Conservation (phyloP, 2,888 invertebrate species). For the Caenorhabditis imperialis region DNA sequence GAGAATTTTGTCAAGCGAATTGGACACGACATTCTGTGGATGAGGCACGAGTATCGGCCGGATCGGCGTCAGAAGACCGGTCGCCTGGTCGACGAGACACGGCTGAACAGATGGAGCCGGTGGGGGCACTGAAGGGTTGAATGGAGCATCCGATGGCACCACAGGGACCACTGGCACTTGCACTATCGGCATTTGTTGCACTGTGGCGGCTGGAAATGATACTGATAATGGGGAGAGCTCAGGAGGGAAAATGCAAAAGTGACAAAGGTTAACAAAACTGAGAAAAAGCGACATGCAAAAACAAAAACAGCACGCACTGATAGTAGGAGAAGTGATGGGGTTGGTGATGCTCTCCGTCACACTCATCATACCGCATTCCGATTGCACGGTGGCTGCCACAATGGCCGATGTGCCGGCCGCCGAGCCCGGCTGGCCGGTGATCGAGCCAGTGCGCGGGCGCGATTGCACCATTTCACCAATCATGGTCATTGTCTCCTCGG, state of each 20-base stretch:
- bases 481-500: conserved; percentile 61
- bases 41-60: conserved; percentile 53
- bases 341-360: conserved; percentile 59
- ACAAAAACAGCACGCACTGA: conserved; percentile 32
- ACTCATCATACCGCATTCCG: conserved; percentile 69
- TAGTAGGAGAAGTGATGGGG: conserved; percentile 46
- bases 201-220: conserved; percentile 10
- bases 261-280: neutral
- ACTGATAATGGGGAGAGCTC: neutral
- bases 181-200: conserved; percentile 4
- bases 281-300: conserved; percentile 5
- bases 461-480: conserved; percentile 58
- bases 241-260: too few relatives aligned
- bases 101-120: conserved; percentile 25
- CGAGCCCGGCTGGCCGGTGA: conserved; percentile 26
- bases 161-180: conserved; percentile 24
- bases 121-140: conserved; percentile 35
- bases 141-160: conserved; percentile 10
- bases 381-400: conserved; percentile 66
- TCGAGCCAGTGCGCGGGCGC: conserved; percentile 52
- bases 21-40: conserved; percentile 72
- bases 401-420: neutral
- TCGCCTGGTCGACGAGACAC: conserved; percentile 44
- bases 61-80: conserved; percentile 48
- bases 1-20: conserved; percentile 71